Base-by-base conservation (phyloP, 2,113 vertebrate genomes). In the Taurulus bubalis region DNA sequence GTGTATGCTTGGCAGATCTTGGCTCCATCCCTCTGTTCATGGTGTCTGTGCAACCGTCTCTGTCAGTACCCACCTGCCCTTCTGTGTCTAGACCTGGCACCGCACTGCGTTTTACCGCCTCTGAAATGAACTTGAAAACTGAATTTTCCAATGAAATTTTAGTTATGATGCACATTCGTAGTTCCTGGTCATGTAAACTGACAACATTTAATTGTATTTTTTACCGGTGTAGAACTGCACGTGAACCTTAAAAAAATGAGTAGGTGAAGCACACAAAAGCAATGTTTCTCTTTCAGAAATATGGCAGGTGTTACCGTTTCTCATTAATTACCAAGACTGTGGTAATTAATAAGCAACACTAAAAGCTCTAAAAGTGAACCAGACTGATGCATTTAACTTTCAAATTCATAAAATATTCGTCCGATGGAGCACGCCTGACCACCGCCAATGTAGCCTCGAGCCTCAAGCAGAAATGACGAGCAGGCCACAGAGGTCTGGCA, bases 21-120 rank as follows among this genome's bases (percentile, higher is more conserved):
- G 85, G 85, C 85, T 84, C 75, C 59, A 62, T 90, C 75, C 77
- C 87, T 83, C 77, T 84, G 77, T 85, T 89, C 67, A 51, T 72
- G 74, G 82, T 85, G 88, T 89, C 69, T 87, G 76, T 82, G 86
- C 81, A 71, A 28, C 79, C 82, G 24, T 85, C 83, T 87, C 85
- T 90, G 90, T 90, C 89, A 90, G 88, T 79, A 66, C 83, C 89
- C 84, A 91, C 85, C 88, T 91, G 89, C 83, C 87, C 89, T 12
- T 82, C 80, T 79, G 79, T 80, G 83, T 79, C 78, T 34, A 63
- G 69, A 85, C 63, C 77, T 87, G 84, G 87, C 83, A 86, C 47
- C 28, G 10, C 32, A 49, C 2, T 9, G 12, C 15, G 24, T 70
- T 88, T 79, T 75, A 74, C 53, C 20, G 20, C 63, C 66, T 22